Evolutionary conservation across 2,888 invertebrate genomes (phyloP), one percentile per base, ranked within the genome.

Genomic region (Drosophila peninsularis): DNA sequence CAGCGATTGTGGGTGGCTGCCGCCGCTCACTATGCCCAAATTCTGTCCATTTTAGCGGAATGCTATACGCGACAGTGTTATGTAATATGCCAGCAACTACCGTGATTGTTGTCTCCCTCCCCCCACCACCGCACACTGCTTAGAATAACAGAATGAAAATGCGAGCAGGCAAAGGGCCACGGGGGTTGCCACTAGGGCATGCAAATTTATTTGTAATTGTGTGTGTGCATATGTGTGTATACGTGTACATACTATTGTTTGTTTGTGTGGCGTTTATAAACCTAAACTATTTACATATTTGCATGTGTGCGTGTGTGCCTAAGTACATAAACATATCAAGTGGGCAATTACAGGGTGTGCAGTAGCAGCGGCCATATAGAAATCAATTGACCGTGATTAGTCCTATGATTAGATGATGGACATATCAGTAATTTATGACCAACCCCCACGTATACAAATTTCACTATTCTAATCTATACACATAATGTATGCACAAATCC

Each of bases 331-430:
- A 49, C 56, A 50, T 56, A 61, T 57, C 13, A 60, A 65, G 32
- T 65, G 45, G 30, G n/a, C 54, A 39, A 53, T 64, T 63, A 80
- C 67, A 75, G 70, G 60, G 74, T 64, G 61, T 32, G 36, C 27
- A 19, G 36, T 42, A 36, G 21, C 41, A 17, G 30, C 27, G 34
- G 45, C 45, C 45, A 21, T 52, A 47, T 21, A 42, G 21, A 58
- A 77, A 55, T 65, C 57, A 74, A 71, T 71, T 74, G 64, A 53
- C 60, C 45, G 78, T 75, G 78, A 67, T 80, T 72, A 75, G 42
- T 42, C 24, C 47, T 42, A 32, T n/a, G 37, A 54, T 42, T 44
- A 44, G 21, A n/a, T n/a, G n/a, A n/a, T n/a, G n/a, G n/a, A 47
- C 60, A 74, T 76, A 79, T 79, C 78, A 52, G 42, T 61, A 65